Evolutionary conservation across 2,888 invertebrate genomes (phyloP), one percentile per base, ranked within the genome.

Genomic region (Spatulosminthurus flaviceps): DNA sequence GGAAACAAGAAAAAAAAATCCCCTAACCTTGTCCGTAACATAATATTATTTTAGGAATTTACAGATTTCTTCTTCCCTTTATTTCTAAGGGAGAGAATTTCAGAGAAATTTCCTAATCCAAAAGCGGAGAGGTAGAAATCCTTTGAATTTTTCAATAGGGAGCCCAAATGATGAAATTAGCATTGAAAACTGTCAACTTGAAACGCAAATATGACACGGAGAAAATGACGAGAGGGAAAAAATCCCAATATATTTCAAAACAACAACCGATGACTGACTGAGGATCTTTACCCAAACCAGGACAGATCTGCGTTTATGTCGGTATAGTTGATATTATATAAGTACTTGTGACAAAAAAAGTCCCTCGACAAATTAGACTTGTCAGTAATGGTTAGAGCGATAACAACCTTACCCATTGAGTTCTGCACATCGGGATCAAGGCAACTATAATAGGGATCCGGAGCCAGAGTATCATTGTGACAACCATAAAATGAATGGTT

Each of bases 291-390:
- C 61, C 29, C 64, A 70, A 41, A 41, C 64, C 64, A 64, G 24
- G 16, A 64, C 64, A 64, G 64, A 64, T 64, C 24, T 64, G n/a
- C n/a, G n/a, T n/a, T n/a, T n/a, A n/a, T n/a, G 64, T 64, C 24
- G 11, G 64, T 22, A 16, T 64, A 64, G 24, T 51, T 19, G 19
- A 19, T 13, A 51, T 1, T 4, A 51, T 16, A 34, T 1, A 21
- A 5, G 22, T 34, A 41, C n/a, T 41, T 29, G 29, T 11, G 28
- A 69, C n/a, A 69, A n/a, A 73, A 67, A 42, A 67, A 43, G 43
- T 72, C 42, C 29, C 72, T 78, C 78, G 78, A 71, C 78, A 78
- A 78, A 78, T 78, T 78, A 78, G 66, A 41, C 24, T 72, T 78
- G 78, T 78, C 77, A 77, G 70, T 77, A 70, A 77, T 77, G 43